Evolutionary conservation across 64 coral and sea anemone genomes (phyloP).

Genomic region (Stichodactyla mertensii): DNA sequence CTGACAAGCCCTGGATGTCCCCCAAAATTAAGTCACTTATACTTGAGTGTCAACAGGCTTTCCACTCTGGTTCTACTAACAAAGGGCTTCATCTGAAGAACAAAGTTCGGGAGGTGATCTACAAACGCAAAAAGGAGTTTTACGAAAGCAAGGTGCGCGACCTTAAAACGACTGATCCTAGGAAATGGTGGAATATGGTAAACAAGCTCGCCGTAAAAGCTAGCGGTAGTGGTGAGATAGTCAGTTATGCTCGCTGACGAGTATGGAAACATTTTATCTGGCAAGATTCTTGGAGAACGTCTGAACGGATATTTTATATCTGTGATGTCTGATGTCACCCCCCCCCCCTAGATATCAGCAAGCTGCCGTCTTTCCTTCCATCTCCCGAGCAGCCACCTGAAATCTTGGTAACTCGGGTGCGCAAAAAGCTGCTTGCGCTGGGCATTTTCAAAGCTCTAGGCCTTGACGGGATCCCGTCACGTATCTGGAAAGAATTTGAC

Average conservation of each 20-base stretch:
- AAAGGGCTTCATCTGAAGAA: no score
- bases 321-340: not conserved
- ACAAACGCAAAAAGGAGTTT: no score
- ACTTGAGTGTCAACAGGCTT: no score
- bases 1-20: no score
- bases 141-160: no score
- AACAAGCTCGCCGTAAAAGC: not conserved
- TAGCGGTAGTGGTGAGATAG: not conserved
- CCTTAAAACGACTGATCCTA: no score
- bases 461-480: not conserved
- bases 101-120: no score
- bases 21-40: no score
- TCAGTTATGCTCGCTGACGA: not conserved
- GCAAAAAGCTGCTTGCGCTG: not conserved
- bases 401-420: not conserved
- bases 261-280: not conserved
- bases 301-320: not conserved
- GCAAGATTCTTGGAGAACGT: not conserved
- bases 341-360: not conserved
- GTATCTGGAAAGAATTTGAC: constrained; percentile 24
- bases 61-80: no score
- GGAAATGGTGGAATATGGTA: no score
- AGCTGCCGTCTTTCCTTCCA: not conserved
- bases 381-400: not conserved
- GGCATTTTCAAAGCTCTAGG: not conserved